Percentiles rank a stretch among this genome's conserved stretches.
Conservation (phyloP, 2,888 invertebrate genomes). For the Stictocephala bisonia region DNA sequence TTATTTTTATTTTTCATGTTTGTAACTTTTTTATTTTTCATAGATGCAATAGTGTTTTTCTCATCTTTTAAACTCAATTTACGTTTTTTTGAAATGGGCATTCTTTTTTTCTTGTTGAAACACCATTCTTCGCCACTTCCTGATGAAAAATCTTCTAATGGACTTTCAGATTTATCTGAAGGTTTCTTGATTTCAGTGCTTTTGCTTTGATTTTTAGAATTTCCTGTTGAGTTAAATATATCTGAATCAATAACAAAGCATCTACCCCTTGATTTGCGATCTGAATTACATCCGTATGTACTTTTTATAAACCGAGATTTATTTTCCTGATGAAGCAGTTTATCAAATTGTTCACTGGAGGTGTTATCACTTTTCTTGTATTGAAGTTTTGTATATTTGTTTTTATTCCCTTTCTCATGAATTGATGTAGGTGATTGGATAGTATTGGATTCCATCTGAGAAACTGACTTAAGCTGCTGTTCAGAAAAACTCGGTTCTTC, state of each 20-base stretch:
- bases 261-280: not conserved
- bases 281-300: not conserved
- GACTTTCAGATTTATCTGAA: not conserved
- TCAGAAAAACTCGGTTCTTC: conserved; percentile 4
- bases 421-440: not conserved
- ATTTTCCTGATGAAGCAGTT: not conserved
- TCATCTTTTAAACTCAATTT: no score
- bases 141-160: conserved; percentile 34
- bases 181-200: not conserved
- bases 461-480: not conserved
- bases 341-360: conserved; percentile 10
- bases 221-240: not conserved
- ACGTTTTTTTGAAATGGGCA: no score
- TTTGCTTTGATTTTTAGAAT: not conserved
- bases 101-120: not conserved
- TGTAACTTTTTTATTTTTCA: no score
- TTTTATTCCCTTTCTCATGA: not conserved
- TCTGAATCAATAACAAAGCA: not conserved
- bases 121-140: conserved; percentile 36
- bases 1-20: no score
- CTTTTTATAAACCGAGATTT: not conserved
- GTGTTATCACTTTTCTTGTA: not conserved
- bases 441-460: not conserved
- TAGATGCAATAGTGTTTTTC: no score
- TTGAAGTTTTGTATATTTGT: not conserved